Evolutionary conservation across 2,113 vertebrate species (phyloP).

Genomic region (Proterorhinus semilunaris): DNA sequence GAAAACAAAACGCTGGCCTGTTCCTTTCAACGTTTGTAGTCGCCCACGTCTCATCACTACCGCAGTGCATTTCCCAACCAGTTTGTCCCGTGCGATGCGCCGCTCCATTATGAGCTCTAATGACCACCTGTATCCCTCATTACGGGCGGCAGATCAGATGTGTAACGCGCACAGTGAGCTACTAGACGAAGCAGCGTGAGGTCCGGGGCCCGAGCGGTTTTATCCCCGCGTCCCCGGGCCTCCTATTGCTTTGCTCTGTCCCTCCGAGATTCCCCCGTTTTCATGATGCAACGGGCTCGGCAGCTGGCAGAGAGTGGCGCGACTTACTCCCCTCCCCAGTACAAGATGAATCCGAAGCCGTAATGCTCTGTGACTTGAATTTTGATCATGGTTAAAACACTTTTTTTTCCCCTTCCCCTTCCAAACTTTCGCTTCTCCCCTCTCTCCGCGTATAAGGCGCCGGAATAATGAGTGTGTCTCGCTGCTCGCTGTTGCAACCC

Average conservation of each 20-base stretch:
- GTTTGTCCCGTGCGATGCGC: slow-evolving; percentile 42
- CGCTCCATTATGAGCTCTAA: slow-evolving; percentile 44
- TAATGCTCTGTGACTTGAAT: slow-evolving; percentile 65
- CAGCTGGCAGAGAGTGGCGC: slow-evolving; percentile 51
- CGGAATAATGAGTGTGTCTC: slow-evolving; percentile 67
- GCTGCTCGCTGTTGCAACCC: slow-evolving; percentile 52
- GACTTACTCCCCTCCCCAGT: slow-evolving; percentile 46
- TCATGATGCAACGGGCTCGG: slow-evolving; percentile 67
- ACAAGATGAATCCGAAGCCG: slow-evolving; percentile 48
- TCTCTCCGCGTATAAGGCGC: slow-evolving; percentile 35
- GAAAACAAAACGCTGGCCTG: too few species aligned
- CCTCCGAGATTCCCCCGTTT: slow-evolving; percentile 61
- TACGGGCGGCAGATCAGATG: slow-evolving; percentile 14
- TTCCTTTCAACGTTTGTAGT: too few species aligned
- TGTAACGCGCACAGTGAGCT: slow-evolving; percentile 1
- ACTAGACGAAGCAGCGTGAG: slow-evolving; percentile 18
- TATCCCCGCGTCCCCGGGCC: slow-evolving; percentile 30
- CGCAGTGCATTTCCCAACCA: slow-evolving; percentile 51
- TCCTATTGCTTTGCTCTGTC: slow-evolving; percentile 50
- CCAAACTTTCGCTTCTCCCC: slow-evolving; percentile 29
- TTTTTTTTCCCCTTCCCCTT: slow-evolving; percentile 44
- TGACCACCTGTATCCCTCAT: slow-evolving; percentile 52
- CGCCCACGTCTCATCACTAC: background rate
- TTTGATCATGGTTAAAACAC: slow-evolving; percentile 61
- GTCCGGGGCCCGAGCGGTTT: slow-evolving; percentile 30